Percentiles rank a stretch among this genome's conserved stretches.
Evolutionary conservation across 2,888 invertebrate genomes (phyloP).

Genomic region (Scrobipalpa costella): DNA sequence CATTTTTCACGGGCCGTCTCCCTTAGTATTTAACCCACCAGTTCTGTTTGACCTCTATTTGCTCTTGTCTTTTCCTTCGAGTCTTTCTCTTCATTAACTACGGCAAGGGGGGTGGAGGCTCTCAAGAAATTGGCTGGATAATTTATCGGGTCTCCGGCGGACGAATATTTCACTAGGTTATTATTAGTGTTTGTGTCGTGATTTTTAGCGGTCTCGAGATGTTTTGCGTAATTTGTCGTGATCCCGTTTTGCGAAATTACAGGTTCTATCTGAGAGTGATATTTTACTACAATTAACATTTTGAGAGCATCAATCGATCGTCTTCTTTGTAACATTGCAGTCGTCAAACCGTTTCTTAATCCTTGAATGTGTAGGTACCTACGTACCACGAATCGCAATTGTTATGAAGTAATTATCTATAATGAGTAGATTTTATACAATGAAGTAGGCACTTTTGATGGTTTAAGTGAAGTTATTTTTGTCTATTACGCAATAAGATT

Average conservation of each 20-base stretch:
- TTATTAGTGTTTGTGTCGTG: constrained; percentile 49
- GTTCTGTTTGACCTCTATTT: constrained; percentile 31
- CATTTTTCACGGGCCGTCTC: constrained; percentile 46
- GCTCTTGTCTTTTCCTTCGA: constrained; percentile 5
- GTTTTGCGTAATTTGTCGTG: constrained; percentile 46
- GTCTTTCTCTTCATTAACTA: not conserved
- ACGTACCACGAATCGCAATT: not conserved
- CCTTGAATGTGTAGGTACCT: not conserved
- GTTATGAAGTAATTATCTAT: constrained; percentile 18
- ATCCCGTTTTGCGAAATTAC: constrained; percentile 44
- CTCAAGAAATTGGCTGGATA: constrained; percentile 33
- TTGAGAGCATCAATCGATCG: constrained; percentile 34
- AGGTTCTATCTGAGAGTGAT: constrained; percentile 40
- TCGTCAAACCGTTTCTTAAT: constrained; percentile 22
- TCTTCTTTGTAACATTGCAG: constrained; percentile 30
- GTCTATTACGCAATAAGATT: not conserved
- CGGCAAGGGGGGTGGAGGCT: constrained; percentile 22
- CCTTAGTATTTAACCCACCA: constrained; percentile 36
- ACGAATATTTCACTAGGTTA: constrained; percentile 41
- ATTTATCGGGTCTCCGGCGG: constrained; percentile 38
- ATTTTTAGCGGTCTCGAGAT: constrained; percentile 43
- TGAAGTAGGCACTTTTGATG: not conserved
- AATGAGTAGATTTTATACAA: not conserved
- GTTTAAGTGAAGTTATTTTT: constrained; percentile 11
- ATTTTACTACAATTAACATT: constrained; percentile 42